phyloP scores from a whole-genome alignment of 2,113 vertebrate genomes.

The Gorsachius goisagi region DNA sequence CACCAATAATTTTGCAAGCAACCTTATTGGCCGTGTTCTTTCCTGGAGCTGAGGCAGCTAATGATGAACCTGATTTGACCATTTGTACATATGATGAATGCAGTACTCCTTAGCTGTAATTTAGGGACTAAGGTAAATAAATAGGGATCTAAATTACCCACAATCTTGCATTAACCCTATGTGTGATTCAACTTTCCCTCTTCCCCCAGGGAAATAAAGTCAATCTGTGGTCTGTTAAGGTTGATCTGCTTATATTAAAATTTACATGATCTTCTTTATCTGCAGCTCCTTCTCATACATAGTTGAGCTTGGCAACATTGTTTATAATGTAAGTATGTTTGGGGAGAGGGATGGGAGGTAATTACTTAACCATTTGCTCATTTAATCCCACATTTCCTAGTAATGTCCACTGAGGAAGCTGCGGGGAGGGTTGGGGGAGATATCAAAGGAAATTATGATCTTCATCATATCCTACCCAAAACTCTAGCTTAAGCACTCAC shows the following conservation, averaged over 20 bases:
- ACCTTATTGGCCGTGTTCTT: constrained; percentile 1
- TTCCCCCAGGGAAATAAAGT: neutral
- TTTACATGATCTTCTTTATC: neutral
- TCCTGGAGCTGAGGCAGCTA: neutral
- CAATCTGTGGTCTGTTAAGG: neutral
- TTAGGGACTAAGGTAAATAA: neutral
- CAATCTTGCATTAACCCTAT: neutral
- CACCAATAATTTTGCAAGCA: constrained; percentile 21
- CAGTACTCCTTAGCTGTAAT: neutral
- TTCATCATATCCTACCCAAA: neutral
- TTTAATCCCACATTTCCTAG: neutral
- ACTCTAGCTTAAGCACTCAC: neutral
- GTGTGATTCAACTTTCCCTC: neutral
- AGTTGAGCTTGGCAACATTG: neutral
- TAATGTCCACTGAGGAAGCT: neutral
- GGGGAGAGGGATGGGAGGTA: neutral
- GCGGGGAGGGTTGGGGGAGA: neutral
- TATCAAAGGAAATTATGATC: neutral
- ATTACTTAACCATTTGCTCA: neutral
- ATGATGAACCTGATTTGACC: constrained; percentile 2
- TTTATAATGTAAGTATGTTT: neutral
- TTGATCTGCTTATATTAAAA: neutral
- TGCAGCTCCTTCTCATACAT: neutral
- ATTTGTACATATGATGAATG: neutral
- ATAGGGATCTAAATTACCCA: neutral